Evolutionary conservation across 2,113 vertebrate genomes (phyloP).

Genomic region (Myotis yumanensis): DNA sequence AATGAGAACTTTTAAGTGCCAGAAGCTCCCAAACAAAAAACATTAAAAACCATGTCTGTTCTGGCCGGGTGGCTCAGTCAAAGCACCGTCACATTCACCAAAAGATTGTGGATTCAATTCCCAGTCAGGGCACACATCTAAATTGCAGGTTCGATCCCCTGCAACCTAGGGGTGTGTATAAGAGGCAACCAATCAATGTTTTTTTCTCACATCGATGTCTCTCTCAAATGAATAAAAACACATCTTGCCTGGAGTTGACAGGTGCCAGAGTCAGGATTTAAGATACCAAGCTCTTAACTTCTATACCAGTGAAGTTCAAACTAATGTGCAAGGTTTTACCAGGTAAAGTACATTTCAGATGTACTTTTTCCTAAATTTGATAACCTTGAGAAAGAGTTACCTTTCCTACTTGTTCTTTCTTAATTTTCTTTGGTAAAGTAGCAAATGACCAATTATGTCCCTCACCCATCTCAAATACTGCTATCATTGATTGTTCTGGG

Average conservation of each 20-base stretch:
- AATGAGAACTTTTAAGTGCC: neutral
- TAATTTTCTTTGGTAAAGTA: conserved; percentile 12
- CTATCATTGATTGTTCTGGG: neutral
- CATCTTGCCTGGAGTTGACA: neutral
- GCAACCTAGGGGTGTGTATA: neutral
- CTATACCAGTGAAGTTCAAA: neutral
- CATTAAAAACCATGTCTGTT: neutral
- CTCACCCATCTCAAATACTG: neutral
- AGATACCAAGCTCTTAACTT: neutral
- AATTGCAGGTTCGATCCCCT: neutral
- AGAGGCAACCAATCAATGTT: neutral
- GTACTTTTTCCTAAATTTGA: neutral
- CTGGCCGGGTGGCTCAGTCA: neutral
- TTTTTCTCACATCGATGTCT: neutral
- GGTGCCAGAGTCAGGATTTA: neutral
- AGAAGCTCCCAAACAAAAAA: neutral
- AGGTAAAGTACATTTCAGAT: neutral
- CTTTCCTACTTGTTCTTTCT: neutral
- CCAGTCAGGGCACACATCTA: neutral
- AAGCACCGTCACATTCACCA: neutral
- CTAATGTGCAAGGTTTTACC: neutral
- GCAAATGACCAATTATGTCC: neutral
- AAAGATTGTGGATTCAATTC: neutral
- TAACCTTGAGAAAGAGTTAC: neutral
- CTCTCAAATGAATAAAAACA: neutral